phyloP scores from a whole-genome alignment of 2,797 vertebrate species.

The Semotilus atromaculatus region DNA sequence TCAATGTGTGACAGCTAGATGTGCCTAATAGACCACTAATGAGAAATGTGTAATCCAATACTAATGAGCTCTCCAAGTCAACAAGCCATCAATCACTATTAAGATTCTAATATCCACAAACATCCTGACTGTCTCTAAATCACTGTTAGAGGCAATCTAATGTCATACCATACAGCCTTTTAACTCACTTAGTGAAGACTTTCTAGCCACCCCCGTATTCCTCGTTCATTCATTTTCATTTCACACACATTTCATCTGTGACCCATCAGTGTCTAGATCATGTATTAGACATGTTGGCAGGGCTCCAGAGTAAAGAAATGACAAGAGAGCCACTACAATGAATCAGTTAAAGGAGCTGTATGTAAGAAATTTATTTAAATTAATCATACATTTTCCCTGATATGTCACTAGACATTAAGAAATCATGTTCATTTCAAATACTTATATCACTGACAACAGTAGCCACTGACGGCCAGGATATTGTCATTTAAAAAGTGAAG shows the following conservation, averaged over 20 bases:
- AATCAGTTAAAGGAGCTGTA: too few species aligned
- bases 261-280: neutral
- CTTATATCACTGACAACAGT: too few species aligned
- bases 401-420: too few species aligned
- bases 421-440: too few species aligned
- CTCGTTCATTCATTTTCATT: neutral
- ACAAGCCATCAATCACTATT: constrained; percentile 55
- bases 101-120: constrained; percentile 21
- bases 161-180: constrained; percentile 2
- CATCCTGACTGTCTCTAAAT: constrained; percentile 25
- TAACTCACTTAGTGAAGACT: neutral
- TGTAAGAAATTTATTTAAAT: too few species aligned
- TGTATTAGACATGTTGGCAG: neutral
- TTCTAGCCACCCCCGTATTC: neutral
- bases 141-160: constrained; percentile 19
- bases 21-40: constrained; percentile 53
- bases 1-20: constrained; percentile 51
- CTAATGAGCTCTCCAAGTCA: constrained; percentile 60
- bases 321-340: neutral
- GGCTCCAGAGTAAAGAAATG: neutral
- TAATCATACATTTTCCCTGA: too few species aligned
- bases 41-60: constrained; percentile 54
- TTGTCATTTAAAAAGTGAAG: too few species aligned
- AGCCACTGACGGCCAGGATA: too few species aligned
- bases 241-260: constrained; percentile 17